Evolutionary conservation across 2,888 invertebrate species (phyloP), one percentile per base, ranked within the genome.

Genomic region (Mythimna ferrago): DNA sequence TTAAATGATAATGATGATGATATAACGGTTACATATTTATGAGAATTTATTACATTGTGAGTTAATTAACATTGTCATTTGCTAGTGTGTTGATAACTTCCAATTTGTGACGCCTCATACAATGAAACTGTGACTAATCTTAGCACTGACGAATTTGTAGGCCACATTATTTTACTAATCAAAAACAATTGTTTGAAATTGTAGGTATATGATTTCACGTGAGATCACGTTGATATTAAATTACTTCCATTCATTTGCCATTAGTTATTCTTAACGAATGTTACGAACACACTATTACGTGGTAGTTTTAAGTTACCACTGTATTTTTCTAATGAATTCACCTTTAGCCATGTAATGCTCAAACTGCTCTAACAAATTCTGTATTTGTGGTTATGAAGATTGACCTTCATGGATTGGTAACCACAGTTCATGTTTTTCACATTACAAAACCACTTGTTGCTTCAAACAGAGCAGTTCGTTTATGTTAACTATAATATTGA

Each of bases 121-220:
- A 89, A 86, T 81, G 73, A 74, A 78, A 79, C 82, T 86, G 86
- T 91, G 89, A 89, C 87, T 88, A 88, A 89, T 89, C 83, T 83
- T 81, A 78, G 76, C 79, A 87, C 80, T 68, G 86, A 87, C 84
- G 87, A 89, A 89, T 92, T 92, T 91, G 90, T 92, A 89, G 91
- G 89, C 87, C 90, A 89, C 89, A 88, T 89, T 88, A 87, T 90
- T 86, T 84, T 82, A 88, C 84, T 90, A 91, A 93, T 93, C 91
- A 92, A 88, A 90, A 91, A 88, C 90, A 92, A 93, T 93, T 93
- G 90, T 84, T 77, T 81, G 81, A 83, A 88, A 85, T 80, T 80
- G 73, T 26, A 26, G 26, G 26, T 82, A 79, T 76, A 88, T 73
- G 85, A 89, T 88, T 87, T 86, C 60, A 84, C 82, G 86, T 88